Percentiles rank a stretch among this genome's conserved stretches.
Evolutionary conservation across 2,888 invertebrate genomes (phyloP).

Genomic region (Macrophya alboannulata): DNA sequence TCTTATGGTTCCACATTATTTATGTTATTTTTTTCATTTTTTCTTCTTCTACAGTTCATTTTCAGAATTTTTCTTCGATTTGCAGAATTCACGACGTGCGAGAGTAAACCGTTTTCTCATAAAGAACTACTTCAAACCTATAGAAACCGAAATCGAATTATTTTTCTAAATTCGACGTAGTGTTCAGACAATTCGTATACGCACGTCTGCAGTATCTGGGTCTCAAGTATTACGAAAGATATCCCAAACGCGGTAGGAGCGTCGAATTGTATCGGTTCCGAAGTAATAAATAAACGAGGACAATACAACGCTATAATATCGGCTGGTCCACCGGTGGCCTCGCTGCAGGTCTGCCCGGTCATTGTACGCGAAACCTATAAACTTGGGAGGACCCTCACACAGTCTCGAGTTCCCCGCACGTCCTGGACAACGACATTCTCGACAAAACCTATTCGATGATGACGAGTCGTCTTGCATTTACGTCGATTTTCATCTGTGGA

Average conservation of each 20-base stretch:
- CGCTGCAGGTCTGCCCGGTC: conserved; percentile 30
- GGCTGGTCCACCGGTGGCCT: conserved; percentile 35
- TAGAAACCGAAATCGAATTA: conserved; percentile 14
- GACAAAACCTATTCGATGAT: conserved; percentile 36
- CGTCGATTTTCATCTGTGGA: conserved; percentile 9
- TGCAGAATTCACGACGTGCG: not conserved
- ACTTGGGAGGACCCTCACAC: conserved; percentile 40
- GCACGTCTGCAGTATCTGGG: conserved; percentile 12
- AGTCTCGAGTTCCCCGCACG: conserved; percentile 21
- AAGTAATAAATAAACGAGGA: conserved; percentile 69
- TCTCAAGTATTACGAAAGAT: not conserved
- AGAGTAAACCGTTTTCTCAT: not conserved
- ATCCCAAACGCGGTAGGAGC: conserved; percentile 31
- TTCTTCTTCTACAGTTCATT: not conserved
- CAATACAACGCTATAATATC: conserved; percentile 63
- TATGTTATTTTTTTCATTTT: too few relatives aligned
- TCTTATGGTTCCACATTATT: not conserved
- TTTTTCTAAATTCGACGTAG: conserved; percentile 5
- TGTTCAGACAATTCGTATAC: conserved; percentile 6
- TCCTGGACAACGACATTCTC: conserved; percentile 7
- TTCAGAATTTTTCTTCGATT: not conserved
- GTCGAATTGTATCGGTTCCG: conserved; percentile 64
- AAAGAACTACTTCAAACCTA: not conserved
- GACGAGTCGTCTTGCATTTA: conserved; percentile 54
- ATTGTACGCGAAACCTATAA: conserved; percentile 52